These are phyloP conservation scores for Sciurus niger DNA, from an alignment of 2,113 vertebrate genomes.

Conservation along the genomic window DNA sequence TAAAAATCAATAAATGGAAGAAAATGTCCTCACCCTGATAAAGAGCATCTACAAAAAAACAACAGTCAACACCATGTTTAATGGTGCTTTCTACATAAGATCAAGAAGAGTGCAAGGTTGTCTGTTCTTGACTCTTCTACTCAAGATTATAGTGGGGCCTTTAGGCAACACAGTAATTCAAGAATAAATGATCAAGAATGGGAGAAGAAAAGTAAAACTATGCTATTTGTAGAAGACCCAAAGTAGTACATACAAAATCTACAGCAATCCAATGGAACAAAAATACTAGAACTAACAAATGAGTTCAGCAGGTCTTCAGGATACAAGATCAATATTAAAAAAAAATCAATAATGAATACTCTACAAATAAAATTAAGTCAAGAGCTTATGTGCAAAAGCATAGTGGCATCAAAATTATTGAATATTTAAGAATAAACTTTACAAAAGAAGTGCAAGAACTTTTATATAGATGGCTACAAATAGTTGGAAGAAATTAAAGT, in stretches of 20 bases:
- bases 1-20: neutral
- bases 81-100: neutral
- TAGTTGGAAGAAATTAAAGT: neutral
- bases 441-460: neutral
- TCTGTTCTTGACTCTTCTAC: neutral
- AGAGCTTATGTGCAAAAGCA: neutral
- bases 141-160: neutral
- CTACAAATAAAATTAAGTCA: neutral
- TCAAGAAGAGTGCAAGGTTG: neutral
- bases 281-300: neutral
- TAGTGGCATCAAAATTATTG: neutral
- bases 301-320: neutral
- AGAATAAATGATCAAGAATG: neutral
- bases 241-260: neutral
- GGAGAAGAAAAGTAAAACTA: neutral
- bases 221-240: neutral
- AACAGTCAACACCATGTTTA: neutral
- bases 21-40: neutral
- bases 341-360: neutral
- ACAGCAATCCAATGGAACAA: neutral
- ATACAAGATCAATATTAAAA: neutral
- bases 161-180: neutral
- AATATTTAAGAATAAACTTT: neutral
- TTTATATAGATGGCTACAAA: neutral
- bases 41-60: neutral